A percentile compares a stretch with the other conserved stretches of the same genome.
These are phyloP conservation scores for Mesaphorura yosii DNA, from an alignment of 1,140 invertebrate genomes.

Conservation along the genomic window DNA sequence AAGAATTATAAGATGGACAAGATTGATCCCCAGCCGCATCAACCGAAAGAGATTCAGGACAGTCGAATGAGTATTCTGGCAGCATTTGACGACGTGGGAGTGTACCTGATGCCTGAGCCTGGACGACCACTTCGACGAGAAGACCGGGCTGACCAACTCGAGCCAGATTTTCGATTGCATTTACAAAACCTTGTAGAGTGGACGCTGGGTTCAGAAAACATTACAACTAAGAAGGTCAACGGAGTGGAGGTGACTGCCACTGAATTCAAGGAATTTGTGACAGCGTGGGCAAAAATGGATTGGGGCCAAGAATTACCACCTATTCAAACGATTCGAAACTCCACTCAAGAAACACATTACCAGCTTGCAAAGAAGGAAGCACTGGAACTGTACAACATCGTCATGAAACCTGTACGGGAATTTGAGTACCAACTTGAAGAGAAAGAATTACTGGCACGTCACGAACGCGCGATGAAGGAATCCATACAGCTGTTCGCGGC, in stretches of 20 bases:
- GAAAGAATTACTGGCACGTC: too few relatives aligned
- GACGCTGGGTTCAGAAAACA: background rate
- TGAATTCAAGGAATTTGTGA: background rate
- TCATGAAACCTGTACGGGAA: too few relatives aligned
- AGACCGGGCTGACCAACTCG: background rate
- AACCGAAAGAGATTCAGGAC: background rate
- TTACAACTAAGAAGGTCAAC: background rate
- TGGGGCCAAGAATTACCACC: too few relatives aligned
- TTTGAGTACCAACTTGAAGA: too few relatives aligned
- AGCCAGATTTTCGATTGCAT: background rate
- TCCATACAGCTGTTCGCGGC: too few relatives aligned
- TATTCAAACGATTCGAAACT: too few relatives aligned
- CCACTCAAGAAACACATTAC: too few relatives aligned
- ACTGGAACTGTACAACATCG: too few relatives aligned
- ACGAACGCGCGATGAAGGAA: too few relatives aligned
- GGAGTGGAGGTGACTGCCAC: background rate
- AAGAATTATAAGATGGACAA: conserved; percentile 8
- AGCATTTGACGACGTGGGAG: background rate
- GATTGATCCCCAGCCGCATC: background rate
- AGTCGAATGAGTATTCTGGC: background rate
- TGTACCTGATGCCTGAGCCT: conserved; percentile 1
- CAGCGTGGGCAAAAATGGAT: background rate
- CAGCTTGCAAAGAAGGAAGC: too few relatives aligned
- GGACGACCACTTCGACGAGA: background rate
- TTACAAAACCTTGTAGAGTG: background rate